Evolutionary conservation across 2,797 vertebrate species (phyloP).

Genomic region (Sparus aurata): DNA sequence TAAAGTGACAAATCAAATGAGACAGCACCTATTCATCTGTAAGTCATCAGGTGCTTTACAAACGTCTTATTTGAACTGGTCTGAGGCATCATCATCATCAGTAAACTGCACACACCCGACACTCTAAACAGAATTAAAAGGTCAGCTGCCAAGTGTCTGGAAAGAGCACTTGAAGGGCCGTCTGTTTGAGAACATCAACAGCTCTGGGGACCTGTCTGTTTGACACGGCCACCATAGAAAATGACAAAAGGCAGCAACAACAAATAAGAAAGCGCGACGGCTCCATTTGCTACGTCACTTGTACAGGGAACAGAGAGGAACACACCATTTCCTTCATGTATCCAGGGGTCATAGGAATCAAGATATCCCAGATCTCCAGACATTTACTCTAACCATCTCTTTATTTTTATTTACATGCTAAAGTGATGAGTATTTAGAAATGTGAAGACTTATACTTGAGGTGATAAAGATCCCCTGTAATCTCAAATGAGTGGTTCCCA

Average conservation of each 20-base stretch:
- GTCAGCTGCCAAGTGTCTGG: conserved; percentile 71
- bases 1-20: conserved; percentile 29
- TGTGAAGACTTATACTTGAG: not conserved
- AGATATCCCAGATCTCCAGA: not conserved
- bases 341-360: not conserved
- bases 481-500: conserved; percentile 8
- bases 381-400: not conserved
- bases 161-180: conserved; percentile 70
- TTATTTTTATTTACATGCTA: not conserved
- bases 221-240: conserved; percentile 32
- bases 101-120: conserved; percentile 40
- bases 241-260: conserved; percentile 33
- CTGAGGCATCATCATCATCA: conserved; percentile 44
- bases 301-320: not conserved
- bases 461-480: not conserved
- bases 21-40: conserved; percentile 28
- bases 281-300: conserved; percentile 26
- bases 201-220: conserved; percentile 51
- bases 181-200: conserved; percentile 60
- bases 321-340: not conserved
- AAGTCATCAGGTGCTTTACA: conserved; percentile 35
- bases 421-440: conserved; percentile 3
- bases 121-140: conserved; percentile 68
- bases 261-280: conserved; percentile 4
- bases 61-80: conserved; percentile 28